phyloP scores from a whole-genome alignment of 1,140 invertebrate genomes.

The Lordiphosa clarofinis region DNA sequence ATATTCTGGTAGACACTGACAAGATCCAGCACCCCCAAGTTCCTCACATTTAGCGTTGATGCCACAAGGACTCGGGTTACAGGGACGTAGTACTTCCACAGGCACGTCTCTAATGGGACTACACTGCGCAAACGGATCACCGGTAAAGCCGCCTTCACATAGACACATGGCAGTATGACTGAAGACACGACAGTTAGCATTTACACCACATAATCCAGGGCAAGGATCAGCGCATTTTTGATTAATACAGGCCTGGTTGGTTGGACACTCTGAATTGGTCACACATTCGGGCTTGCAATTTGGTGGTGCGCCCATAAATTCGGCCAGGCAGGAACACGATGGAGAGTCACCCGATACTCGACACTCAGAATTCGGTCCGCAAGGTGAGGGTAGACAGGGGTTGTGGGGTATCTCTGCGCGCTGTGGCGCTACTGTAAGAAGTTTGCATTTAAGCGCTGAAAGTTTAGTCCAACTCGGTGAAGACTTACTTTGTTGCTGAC shows the following conservation, averaged over 20 bases:
- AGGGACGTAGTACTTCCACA: conserved; percentile 77
- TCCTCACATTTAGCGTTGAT: conserved; percentile 90
- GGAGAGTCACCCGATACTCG: conserved; percentile 83
- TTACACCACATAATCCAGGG: conserved; percentile 58
- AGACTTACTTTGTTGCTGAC: conserved; percentile 80
- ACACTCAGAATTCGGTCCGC: conserved; percentile 88
- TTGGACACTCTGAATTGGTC: conserved; percentile 89
- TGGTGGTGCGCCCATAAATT: conserved; percentile 88
- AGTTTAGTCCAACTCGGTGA: conserved; percentile 63
- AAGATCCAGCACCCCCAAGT: conserved; percentile 83
- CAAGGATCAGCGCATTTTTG: conserved; percentile 81
- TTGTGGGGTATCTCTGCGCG: conserved; percentile 76
- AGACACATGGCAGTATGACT: conserved; percentile 79
- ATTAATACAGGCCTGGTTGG: conserved; percentile 88
- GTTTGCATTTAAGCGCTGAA: not conserved
- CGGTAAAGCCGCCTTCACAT: conserved; percentile 82
- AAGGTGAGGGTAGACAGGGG: conserved; percentile 86
- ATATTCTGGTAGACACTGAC: conserved; percentile 86
- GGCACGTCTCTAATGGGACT: conserved; percentile 82
- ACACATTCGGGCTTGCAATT: conserved; percentile 90
- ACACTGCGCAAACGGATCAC: conserved; percentile 82
- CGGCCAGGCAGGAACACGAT: conserved; percentile 86
- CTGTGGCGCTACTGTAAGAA: conserved; percentile 77
- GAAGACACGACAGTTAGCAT: conserved; percentile 68
- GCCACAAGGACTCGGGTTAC: conserved; percentile 83